Conservation (phyloP, 2,888 invertebrate species). For the Blastobasis lacticolella region DNA sequence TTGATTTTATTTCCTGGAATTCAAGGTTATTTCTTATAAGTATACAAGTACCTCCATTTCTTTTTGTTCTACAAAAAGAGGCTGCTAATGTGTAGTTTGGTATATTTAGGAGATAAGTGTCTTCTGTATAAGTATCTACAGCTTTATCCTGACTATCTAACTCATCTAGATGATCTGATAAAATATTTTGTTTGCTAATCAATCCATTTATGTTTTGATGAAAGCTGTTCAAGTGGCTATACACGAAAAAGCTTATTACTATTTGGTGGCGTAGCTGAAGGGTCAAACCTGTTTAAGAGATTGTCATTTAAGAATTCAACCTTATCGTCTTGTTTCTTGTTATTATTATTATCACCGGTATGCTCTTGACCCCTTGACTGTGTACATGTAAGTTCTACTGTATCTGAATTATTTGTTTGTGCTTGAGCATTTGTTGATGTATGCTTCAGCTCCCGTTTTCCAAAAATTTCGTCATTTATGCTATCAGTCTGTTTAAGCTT, state of each 20-base stretch:
- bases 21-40: not conserved
- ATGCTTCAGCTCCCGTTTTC: too few relatives aligned
- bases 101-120: not conserved
- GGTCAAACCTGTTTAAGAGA: too few relatives aligned
- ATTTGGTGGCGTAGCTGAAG: not conserved
- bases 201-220: too few relatives aligned
- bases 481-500: too few relatives aligned
- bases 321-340: not conserved
- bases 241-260: conserved; percentile 8
- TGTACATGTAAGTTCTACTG: conserved; percentile 1
- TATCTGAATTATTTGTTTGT: too few relatives aligned
- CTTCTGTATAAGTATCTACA: conserved; percentile 1
- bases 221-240: conserved; percentile 1
- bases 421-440: too few relatives aligned
- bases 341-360: conserved; percentile 7
- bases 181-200: too few relatives aligned
- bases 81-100: conserved; percentile 2
- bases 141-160: not conserved
- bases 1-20: not conserved
- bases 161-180: not conserved
- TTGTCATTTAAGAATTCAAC: too few relatives aligned
- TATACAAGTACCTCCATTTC: conserved; percentile 5
- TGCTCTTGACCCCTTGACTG: conserved; percentile 9
- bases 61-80: conserved; percentile 1
- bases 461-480: too few relatives aligned